Base-by-base conservation (phyloP, 2,888 invertebrate species). In the Therioaphis trifolii region DNA sequence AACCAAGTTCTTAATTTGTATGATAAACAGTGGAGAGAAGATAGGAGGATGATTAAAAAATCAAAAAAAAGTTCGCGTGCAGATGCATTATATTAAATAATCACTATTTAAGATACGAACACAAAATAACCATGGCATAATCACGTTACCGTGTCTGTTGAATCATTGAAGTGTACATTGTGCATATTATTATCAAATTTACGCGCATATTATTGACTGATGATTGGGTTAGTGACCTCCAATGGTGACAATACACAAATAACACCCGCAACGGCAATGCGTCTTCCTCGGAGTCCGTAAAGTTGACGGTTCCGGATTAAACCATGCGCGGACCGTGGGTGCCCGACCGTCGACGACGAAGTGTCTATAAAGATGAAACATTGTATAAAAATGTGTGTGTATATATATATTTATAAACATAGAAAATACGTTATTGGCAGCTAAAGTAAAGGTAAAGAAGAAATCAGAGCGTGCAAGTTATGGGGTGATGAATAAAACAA, bases 391-490 rank as follows among this genome's bases (percentile, higher is more conserved):
- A 27, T 27, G 7, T 66, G 11, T 18, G 29, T 40, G 15, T 58
- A 27, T 18, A 66, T 12, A n/a, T 35, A 68, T 2, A 21, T 40
- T 12, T 58, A 58, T 58, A 35, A 3, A 43, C n/a, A 43, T n/a
- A 7, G 29, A 3, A 72, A 27, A 35, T 35, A 35, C 35, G 35
- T 35, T 21, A 29, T 35, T 15, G 21, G 21, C 24, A 43, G 29
- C 21, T 29, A 29, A 63, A 58, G 29, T 63, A 27, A n/a, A 76
- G 63, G 46, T 49, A 66, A 46, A 66, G 46, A 61, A 71, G 46
- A 80, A 80, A 80, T 72, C 80, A 80, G 61, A 80, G 71, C 80
- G 80, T 72, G 80, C 71, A 46, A 72, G 80, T 71, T 58, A 71
- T 71, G 58, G 58, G 68, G 69, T 27, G 69, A 69, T 79, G 69